A percentile compares a stretch with the other conserved stretches of the same genome.
phyloP scores from a whole-genome alignment of 2,113 vertebrate genomes.

The Gobiocypris rarus region DNA sequence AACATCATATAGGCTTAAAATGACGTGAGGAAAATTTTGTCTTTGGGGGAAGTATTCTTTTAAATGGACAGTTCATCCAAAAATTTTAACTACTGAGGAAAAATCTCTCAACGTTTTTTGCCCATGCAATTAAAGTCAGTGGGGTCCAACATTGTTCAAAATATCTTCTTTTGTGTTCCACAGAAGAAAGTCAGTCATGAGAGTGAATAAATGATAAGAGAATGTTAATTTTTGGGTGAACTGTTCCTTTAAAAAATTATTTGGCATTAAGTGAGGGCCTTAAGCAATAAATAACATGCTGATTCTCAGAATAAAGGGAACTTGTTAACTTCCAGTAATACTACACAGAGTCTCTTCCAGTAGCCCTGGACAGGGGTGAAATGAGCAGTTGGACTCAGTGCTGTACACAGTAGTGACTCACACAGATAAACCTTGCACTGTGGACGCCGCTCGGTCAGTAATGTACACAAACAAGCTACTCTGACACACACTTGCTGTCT shows the following conservation, averaged over 20 bases:
- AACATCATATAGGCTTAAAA: too few relatives aligned
- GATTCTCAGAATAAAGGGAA: slow-evolving; percentile 51
- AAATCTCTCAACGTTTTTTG: not conserved
- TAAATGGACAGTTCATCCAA: too few relatives aligned
- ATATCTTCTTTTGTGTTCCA: not conserved
- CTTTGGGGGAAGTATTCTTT: too few relatives aligned
- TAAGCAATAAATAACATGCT: slow-evolving; percentile 36
- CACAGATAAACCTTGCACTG: slow-evolving; percentile 54
- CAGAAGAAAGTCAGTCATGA: not conserved
- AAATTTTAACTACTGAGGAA: not conserved
- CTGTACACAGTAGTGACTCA: slow-evolving; percentile 37
- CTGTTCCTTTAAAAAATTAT: not conserved
- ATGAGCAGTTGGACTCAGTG: not conserved
- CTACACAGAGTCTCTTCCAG: slow-evolving; percentile 7
- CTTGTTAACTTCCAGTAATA: slow-evolving; percentile 52
- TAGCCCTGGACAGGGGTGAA: slow-evolving; percentile 35
- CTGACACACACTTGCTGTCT: slow-evolving; percentile 18
- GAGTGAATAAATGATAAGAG: not conserved
- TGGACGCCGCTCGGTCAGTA: slow-evolving; percentile 45
- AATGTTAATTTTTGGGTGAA: not conserved
- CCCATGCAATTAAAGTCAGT: not conserved
- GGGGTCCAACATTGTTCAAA: not conserved
- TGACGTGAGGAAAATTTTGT: too few relatives aligned
- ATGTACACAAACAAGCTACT: slow-evolving; percentile 44
- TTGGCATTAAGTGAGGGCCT: slow-evolving; percentile 31